phyloP scores from a whole-genome alignment of 2,113 vertebrate species.

The Muntiacus reevesi region DNA sequence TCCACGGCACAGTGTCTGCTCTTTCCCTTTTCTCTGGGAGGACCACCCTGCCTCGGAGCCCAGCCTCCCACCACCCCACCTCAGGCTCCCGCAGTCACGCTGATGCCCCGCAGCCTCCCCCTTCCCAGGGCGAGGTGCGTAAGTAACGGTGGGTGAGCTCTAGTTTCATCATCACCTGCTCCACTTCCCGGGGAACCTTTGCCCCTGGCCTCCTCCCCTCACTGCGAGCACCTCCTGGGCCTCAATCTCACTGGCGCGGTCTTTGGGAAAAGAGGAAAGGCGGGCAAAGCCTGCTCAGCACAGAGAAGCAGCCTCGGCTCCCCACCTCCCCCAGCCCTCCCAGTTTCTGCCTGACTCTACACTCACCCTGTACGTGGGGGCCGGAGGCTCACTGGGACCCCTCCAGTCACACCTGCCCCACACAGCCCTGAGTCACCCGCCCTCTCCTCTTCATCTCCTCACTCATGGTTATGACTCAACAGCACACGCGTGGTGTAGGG shows the following conservation, averaged over 20 bases:
- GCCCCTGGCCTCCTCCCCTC: not conserved
- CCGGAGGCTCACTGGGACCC: not conserved
- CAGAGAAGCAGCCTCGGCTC: not conserved
- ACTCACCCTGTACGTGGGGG: not conserved
- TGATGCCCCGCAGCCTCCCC: not conserved
- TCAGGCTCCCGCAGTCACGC: not conserved
- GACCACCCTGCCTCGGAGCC: not conserved
- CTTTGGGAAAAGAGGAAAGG: not conserved
- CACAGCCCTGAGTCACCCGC: not conserved
- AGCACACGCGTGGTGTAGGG: not conserved
- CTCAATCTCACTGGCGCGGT: no score
- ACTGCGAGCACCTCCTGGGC: not conserved
- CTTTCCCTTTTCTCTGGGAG: not conserved
- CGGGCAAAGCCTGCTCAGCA: not conserved
- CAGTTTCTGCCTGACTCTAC: not conserved
- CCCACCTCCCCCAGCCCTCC: not conserved
- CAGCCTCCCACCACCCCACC: not conserved
- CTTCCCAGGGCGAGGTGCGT: not conserved
- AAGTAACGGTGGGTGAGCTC: not conserved
- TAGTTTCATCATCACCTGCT: not conserved
- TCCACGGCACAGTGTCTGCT: not conserved
- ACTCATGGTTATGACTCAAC: not conserved
- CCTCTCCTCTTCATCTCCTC: not conserved
- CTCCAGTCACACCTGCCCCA: not conserved
- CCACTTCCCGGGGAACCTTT: not conserved